Evolutionary conservation across 2,797 vertebrate genomes (phyloP).

Genomic region (Hydrocynus forskahlii): DNA sequence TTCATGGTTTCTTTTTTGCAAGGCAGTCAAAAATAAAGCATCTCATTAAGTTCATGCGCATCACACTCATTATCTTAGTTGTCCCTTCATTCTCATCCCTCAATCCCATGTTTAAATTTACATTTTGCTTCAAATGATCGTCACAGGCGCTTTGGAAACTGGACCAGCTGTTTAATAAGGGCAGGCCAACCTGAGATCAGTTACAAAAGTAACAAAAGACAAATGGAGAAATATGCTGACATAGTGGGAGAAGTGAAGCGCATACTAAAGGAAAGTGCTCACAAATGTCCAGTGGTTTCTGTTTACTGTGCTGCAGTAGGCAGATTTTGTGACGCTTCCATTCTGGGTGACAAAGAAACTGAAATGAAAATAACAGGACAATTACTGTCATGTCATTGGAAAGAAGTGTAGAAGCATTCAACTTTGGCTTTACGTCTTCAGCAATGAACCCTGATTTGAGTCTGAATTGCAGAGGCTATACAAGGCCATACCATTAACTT

Average conservation of each 20-base stretch:
- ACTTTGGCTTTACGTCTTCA: neutral
- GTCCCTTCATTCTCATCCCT: neutral
- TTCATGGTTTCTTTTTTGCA: constrained; percentile 50
- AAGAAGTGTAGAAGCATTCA: neutral
- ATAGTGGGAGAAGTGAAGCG: neutral
- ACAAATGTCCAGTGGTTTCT: neutral
- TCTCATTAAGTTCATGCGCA: constrained; percentile 29
- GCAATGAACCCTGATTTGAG: neutral
- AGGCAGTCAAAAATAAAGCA: constrained; percentile 18
- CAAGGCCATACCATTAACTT: too few relatives aligned
- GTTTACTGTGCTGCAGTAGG: neutral
- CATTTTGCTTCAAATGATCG: constrained; percentile 10
- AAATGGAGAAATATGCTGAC: constrained; percentile 7
- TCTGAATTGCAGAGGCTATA: too few relatives aligned
- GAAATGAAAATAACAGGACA: neutral
- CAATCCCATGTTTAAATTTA: neutral
- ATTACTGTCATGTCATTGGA: neutral
- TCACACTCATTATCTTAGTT: neutral
- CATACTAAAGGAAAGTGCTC: neutral
- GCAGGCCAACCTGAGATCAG: constrained; percentile 19
- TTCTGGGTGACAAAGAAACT: neutral
- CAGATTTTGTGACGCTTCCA: neutral
- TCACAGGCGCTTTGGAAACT: constrained; percentile 6
- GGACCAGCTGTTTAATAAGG: constrained; percentile 21
- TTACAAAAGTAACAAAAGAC: constrained; percentile 28